A percentile compares a stretch with the other conserved stretches of the same genome.
phyloP scores from a whole-genome alignment of 53 echinoderm and acorn worm genomes.

The Astropecten irregularis region DNA sequence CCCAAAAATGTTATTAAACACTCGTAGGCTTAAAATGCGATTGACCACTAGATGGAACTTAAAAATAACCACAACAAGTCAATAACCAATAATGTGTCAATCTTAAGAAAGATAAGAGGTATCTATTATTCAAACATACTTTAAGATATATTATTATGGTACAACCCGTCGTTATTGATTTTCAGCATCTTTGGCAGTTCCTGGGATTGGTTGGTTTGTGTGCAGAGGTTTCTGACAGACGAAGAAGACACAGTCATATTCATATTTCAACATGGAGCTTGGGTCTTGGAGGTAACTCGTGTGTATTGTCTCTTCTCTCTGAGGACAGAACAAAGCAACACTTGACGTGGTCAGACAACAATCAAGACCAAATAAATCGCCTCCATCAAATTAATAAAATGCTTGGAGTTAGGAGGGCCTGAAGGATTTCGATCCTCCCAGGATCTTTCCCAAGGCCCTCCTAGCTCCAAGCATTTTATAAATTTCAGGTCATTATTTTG shows the following conservation, averaged over 20 bases:
- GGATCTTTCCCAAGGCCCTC: neutral
- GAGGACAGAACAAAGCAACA: neutral
- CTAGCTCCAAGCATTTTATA: no score
- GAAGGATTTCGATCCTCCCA: neutral
- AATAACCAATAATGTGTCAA: no score
- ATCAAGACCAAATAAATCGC: neutral
- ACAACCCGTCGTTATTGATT: slow-evolving; percentile 38
- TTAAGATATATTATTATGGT: no score
- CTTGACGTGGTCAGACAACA: no score
- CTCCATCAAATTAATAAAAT: neutral
- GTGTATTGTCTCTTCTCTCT: slow-evolving; percentile 81
- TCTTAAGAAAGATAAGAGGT: no score
- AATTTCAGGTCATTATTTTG: no score
- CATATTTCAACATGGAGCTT: slow-evolving; percentile 86
- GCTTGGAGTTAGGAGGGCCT: neutral
- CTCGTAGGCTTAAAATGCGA: no score
- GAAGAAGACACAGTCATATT: slow-evolving; percentile 89
- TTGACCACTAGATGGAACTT: no score
- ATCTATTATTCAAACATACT: no score
- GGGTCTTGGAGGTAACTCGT: slow-evolving; percentile 86
- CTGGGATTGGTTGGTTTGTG: no score
- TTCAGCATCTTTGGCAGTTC: slow-evolving; percentile 9
- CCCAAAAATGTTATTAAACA: no score
- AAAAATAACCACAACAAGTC: no score
- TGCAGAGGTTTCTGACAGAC: slow-evolving; percentile 98